Percentiles rank a stretch among this genome's conserved stretches.
These are phyloP conservation scores for Hydra vulgaris DNA, from an alignment of 30 jellyfish, hydroid and myxozoan species.

Conservation along the genomic window DNA sequence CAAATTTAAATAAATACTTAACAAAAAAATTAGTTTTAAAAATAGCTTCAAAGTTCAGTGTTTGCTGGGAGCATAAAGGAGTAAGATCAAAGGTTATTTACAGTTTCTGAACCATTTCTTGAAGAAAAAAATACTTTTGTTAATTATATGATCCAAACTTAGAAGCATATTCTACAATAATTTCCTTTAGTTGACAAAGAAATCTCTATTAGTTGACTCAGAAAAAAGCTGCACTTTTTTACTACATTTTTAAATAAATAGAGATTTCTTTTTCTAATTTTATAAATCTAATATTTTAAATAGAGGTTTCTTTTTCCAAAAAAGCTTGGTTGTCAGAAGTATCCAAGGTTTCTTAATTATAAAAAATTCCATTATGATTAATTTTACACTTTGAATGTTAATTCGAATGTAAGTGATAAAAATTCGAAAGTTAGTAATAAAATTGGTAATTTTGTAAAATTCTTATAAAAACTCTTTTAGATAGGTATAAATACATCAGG, in stretches of 20 bases:
- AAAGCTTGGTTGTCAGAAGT: background rate
- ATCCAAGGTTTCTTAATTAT: background rate
- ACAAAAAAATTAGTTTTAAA: too few species aligned
- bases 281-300: too few species aligned
- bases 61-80: background rate
- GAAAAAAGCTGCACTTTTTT: too few species aligned
- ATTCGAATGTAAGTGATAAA: too few species aligned
- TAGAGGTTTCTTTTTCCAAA: too few species aligned
- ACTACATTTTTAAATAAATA: too few species aligned
- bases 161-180: background rate
- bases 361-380: background rate
- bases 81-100: background rate
- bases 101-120: background rate
- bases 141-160: background rate
- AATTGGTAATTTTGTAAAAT: too few species aligned
- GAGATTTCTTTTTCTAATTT: too few species aligned
- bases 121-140: background rate
- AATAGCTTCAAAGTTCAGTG: background rate
- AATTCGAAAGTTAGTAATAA: too few species aligned
- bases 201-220: background rate
- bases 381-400: too few species aligned
- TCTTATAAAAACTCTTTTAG: too few species aligned
- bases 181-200: background rate
- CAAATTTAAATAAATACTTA: background rate
- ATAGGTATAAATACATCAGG: too few species aligned